Conservation (phyloP, 2,888 invertebrate species). For the Gortyna flavago region DNA sequence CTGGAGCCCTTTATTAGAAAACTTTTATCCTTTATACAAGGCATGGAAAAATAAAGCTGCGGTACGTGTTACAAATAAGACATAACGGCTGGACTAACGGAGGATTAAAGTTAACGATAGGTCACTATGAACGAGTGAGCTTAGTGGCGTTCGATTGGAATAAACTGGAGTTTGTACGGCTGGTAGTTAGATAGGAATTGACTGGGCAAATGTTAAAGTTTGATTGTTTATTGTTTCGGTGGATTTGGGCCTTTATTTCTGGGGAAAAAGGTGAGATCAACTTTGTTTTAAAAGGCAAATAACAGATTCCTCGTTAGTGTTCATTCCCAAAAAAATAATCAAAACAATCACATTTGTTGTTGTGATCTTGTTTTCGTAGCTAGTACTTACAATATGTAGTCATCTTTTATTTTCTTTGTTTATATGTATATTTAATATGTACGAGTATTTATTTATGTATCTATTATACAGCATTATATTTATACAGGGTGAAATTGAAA, state of each 20-base stretch:
- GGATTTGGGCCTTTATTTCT: conserved; percentile 19
- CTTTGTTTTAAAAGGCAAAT: neutral
- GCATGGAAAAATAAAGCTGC: conserved; percentile 86
- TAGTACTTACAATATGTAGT: no score
- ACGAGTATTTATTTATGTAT: no score
- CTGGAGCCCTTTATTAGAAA: conserved; percentile 88
- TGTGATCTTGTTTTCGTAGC: no score
- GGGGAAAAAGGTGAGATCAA: neutral
- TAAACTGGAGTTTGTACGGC: conserved; percentile 58
- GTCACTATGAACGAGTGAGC: conserved; percentile 54
- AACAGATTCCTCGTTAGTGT: neutral
- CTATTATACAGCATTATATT: no score
- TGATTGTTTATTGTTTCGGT: conserved; percentile 39
- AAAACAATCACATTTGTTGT: no score
- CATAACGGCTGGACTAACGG: conserved; percentile 78
- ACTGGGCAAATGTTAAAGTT: conserved; percentile 44
- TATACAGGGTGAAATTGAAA: no score
- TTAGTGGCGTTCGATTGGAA: conserved; percentile 58
- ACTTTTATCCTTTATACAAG: conserved; percentile 81
- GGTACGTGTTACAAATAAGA: conserved; percentile 88
- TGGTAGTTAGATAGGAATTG: conserved; percentile 55
- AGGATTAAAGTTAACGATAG: conserved; percentile 67
- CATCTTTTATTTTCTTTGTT: no score
- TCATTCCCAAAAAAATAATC: neutral
- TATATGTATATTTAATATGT: no score